Evolutionary conservation across 2,797 vertebrate species (phyloP).

Genomic region (Dicrostonyx torquatus): DNA sequence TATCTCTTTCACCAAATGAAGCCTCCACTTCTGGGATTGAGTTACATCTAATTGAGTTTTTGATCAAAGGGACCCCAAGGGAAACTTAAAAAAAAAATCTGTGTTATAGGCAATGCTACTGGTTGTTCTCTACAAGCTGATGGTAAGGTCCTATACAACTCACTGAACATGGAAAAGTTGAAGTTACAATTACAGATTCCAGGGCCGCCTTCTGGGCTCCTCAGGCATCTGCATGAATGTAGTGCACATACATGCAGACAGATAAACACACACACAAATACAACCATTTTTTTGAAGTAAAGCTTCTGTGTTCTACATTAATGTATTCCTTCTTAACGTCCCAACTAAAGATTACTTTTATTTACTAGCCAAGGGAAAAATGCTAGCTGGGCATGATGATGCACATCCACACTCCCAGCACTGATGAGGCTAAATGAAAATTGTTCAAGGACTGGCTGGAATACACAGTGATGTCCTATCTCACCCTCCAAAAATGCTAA

Average conservation of each 20-base stretch:
- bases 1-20: not conserved
- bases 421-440: not conserved
- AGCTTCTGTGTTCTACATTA: not conserved
- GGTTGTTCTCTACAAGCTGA: not conserved
- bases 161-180: not conserved
- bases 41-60: not conserved
- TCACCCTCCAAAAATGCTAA: not conserved
- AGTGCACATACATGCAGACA: not conserved
- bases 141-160: not conserved
- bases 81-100: not conserved
- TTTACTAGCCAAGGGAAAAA: not conserved
- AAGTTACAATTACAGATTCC: not conserved
- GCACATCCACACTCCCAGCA: not conserved
- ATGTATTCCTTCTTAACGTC: constrained; percentile 26
- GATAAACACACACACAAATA: not conserved
- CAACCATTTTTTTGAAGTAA: not conserved
- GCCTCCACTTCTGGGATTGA: not conserved
- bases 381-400: not conserved
- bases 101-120: not conserved
- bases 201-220: not conserved
- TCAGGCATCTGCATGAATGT: not conserved
- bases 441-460: not conserved
- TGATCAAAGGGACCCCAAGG: not conserved
- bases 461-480: not conserved
- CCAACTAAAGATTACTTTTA: constrained; percentile 40